phyloP scores from a whole-genome alignment of 1,140 invertebrate genomes.

The Orussus abietinus region DNA sequence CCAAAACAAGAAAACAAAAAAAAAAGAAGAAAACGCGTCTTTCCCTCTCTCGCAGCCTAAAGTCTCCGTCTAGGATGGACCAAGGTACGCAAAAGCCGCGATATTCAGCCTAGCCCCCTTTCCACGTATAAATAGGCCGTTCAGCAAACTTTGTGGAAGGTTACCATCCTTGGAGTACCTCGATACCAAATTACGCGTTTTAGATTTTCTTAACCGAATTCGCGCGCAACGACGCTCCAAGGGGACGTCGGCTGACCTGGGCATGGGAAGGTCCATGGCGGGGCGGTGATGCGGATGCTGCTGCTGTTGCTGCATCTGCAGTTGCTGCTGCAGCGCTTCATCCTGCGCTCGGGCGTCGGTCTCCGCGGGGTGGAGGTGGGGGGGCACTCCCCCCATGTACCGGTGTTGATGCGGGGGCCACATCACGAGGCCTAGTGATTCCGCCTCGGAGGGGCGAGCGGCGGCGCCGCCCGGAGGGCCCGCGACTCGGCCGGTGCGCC shows the following conservation, averaged over 20 bases:
- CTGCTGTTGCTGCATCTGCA: slow-evolving; percentile 12
- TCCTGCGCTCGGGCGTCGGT: slow-evolving; percentile 9
- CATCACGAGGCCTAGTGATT: slow-evolving; percentile 25
- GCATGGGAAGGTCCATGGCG: slow-evolving; percentile 20
- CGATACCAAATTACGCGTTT: neutral
- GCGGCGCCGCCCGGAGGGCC: no score
- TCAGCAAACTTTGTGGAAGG: neutral
- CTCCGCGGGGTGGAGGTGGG: slow-evolving; percentile 17
- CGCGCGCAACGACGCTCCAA: neutral
- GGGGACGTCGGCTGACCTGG: slow-evolving; percentile 24
- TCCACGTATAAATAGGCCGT: neutral
- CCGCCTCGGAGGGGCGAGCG: no score
- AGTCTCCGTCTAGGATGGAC: no score
- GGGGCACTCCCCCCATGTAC: slow-evolving; percentile 16
- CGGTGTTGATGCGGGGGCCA: slow-evolving; percentile 31
- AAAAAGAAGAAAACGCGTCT: no score
- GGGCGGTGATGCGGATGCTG: slow-evolving; percentile 16
- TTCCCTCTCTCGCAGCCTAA: no score
- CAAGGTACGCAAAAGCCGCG: neutral
- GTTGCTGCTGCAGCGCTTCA: slow-evolving; percentile 5
- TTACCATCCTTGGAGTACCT: neutral
- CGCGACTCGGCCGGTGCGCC: no score
- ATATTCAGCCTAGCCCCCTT: neutral
- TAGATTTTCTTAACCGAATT: neutral
- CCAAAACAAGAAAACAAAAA: no score